Base-by-base conservation (phyloP, 2,888 invertebrate genomes). In the Lasioglossum oenotherae region DNA sequence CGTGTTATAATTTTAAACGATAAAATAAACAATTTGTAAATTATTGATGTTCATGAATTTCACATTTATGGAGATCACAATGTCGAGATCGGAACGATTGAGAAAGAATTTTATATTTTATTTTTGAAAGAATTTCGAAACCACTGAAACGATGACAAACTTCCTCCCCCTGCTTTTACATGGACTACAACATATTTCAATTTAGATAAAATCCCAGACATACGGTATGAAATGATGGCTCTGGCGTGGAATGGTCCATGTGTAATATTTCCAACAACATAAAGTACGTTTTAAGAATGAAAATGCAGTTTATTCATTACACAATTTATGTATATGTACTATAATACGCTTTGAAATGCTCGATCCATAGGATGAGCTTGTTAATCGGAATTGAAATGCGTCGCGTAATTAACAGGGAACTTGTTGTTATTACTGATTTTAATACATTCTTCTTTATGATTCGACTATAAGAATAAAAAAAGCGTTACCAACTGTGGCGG, bases 131-230 rank as follows among this genome's bases (percentile, higher is more conserved):
- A 31, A 27, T 60, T 60, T 60, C 27, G 60, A 27, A 12, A 16
- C 60, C 27, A 16, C 5, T 27, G 60, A 60, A 60, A 60, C 2
- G 27, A 60, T 60, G 60, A 60, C 27, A 60, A 60, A 60, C 27
- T 60, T 27, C 60, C 27, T 60, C 60, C 60, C 60, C 60, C 60
- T 27, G 27, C 60, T 60, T 60, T 60, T 31, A 60, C 27, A 60
- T 27, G 60, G 57, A 16, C 60, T 60, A 60, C 60, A 60, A 60
- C 60, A 60, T 60, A 60, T 60, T 60, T 60, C 60, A 60, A 60
- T 60, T 60, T 60, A 60, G 27, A 60, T 60, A 27, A 60, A 60
- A 60, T 60, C 60, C 27, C 27, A 60, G 60, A 60, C 16, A 27
- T 60, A 14, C 5, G 5, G 60, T 60, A 27, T 60, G 27, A 60